Evolutionary conservation across 2,797 vertebrate genomes (phyloP).

Genomic region (Anguilla megastoma): DNA sequence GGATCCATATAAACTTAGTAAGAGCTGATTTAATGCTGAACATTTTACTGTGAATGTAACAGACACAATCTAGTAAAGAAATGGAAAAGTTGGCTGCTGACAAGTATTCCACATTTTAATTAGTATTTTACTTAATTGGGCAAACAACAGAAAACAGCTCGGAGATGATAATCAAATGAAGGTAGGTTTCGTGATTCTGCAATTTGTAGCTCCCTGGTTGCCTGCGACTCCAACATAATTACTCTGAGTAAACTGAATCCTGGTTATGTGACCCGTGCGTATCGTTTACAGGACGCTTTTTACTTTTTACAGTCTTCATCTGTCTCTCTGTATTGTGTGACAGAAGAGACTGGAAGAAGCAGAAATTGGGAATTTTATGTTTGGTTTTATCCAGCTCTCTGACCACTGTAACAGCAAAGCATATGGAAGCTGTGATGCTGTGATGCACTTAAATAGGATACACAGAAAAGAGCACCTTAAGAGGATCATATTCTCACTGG

Average conservation of each 20-base stretch:
- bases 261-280: background rate
- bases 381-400: background rate
- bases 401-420: background rate
- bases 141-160: background rate
- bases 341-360: background rate
- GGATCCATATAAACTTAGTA: background rate
- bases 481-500: background rate
- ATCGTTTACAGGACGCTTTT: background rate
- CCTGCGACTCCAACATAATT: background rate
- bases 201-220: background rate
- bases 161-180: background rate
- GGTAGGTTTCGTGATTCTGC: background rate
- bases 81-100: background rate
- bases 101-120: background rate
- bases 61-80: background rate
- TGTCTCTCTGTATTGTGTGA: background rate
- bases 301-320: background rate
- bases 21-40: background rate
- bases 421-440: background rate
- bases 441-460: background rate
- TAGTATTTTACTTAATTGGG: background rate
- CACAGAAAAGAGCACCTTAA: background rate
- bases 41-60: background rate
- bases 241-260: background rate
- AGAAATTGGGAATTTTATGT: background rate